Base-by-base conservation (phyloP, 2,113 vertebrate genomes). In the Synodontis membranacea region DNA sequence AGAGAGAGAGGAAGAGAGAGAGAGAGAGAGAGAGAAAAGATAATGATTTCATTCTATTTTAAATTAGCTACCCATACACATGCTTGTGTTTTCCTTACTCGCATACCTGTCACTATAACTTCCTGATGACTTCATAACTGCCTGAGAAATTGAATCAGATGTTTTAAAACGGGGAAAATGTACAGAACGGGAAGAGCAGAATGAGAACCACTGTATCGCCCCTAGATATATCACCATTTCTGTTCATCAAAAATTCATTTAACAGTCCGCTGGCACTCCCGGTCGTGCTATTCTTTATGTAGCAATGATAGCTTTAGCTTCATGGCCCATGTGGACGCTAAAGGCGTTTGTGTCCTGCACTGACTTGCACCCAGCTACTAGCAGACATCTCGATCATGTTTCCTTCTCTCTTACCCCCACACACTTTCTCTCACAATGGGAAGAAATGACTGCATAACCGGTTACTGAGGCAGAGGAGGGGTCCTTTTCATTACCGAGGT, bases 381-480 rank as follows among this genome's bases (percentile, higher is more conserved):
- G 64, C 72, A 85, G 42, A 8, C 37, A 46, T 78, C 84, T 64
- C 52, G 8, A 44, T 84, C 70, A 76, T 72, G 81, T 23, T 42
- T 60, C n/a, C 50, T 72, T 52, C 85, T 87, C 88, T 66, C 56
- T 70, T 50, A 75, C 80, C 74, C 88, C 82, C 80, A 79, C 7
- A 79, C n/a, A 54, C 75, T 34, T 79, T 86, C 86, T 84, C 89
- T 84, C 88, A 92, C 91, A 86, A 90, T 64, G 23, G 82, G 91
- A 93, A 93, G 91, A 93, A 92, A 91, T 90, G 90, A 92, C 92
- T 91, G 90, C 90, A 91, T 91, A 92, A 92, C 89, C 89, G 90
- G 90, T 87, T 80, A 52, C 86, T 86, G 89, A 88, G 88, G 91
- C 79, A 39, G 89, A 88, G 86, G 81, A 84, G 64, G 80, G 85